These are phyloP conservation scores for Scaptomyza graminum DNA, from an alignment of 1,140 invertebrate species.

Conservation along the genomic window DNA sequence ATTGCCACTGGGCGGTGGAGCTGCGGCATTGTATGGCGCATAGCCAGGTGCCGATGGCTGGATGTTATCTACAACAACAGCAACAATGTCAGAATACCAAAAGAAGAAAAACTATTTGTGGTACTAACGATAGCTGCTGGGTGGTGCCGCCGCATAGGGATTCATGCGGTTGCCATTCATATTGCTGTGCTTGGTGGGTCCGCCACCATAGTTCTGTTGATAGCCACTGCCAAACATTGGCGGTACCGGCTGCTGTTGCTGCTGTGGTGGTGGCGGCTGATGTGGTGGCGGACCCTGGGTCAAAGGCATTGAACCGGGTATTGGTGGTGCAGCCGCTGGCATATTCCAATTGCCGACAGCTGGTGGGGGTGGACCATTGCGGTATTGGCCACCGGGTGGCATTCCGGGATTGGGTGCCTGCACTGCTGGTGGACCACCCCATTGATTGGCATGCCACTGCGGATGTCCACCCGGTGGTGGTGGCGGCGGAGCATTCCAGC, in stretches of 20 bases:
- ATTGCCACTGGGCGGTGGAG: conserved; percentile 61
- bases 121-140: conserved; percentile 64
- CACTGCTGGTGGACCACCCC: conserved; percentile 71
- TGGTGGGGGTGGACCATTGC: conserved; percentile 71
- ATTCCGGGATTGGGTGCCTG: conserved; percentile 66
- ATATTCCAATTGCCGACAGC: conserved; percentile 83
- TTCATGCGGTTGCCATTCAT: conserved; percentile 86
- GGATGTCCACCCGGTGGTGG: conserved; percentile 62
- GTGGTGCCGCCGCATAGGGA: conserved; percentile 76
- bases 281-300: conserved; percentile 61
- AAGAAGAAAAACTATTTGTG: neutral
- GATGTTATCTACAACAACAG: conserved; percentile 44
- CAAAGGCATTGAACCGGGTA: conserved; percentile 66
- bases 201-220: conserved; percentile 90
- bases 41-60: conserved; percentile 54
- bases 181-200: conserved; percentile 86
- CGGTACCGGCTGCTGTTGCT: conserved; percentile 45
- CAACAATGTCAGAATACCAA: neutral
- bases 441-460: conserved; percentile 79
- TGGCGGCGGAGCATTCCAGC: conserved; percentile 68
- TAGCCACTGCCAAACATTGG: conserved; percentile 89
- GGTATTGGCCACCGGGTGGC: conserved; percentile 70
- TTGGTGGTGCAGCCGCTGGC: conserved; percentile 68
- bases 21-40: conserved; percentile 55
- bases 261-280: conserved; percentile 61